Evolutionary conservation across 2,888 invertebrate genomes (phyloP).

Genomic region (Caenorhabditis wallacei): DNA sequence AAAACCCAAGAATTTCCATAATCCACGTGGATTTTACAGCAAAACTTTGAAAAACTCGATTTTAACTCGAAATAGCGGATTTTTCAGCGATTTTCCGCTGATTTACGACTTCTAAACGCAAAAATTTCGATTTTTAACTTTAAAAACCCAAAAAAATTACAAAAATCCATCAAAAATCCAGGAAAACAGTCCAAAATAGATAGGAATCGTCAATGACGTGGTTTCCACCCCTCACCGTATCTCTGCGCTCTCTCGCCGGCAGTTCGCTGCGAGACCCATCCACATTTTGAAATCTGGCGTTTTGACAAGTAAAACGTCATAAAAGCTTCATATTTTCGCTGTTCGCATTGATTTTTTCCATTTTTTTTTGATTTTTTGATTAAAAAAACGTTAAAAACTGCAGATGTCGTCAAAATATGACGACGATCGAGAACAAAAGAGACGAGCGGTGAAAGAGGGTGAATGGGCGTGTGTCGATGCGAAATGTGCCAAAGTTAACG

Average conservation of each 20-base stretch:
- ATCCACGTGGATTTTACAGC: too few species aligned
- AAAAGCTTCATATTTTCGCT: background rate
- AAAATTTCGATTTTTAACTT: background rate
- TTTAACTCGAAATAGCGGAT: background rate
- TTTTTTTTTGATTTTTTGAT: slow-evolving; percentile 16
- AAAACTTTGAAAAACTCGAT: background rate
- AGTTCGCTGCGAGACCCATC: slow-evolving; percentile 59
- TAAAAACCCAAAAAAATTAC: slow-evolving; percentile 8
- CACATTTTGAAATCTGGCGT: slow-evolving; percentile 51
- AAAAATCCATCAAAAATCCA: slow-evolving; percentile 19
- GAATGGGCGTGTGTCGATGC: slow-evolving; percentile 85
- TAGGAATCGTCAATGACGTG: slow-evolving; percentile 57
- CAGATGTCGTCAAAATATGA: slow-evolving; percentile 55
- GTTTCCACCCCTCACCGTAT: slow-evolving; percentile 39
- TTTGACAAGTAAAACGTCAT: slow-evolving; percentile 22
- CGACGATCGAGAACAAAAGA: slow-evolving; percentile 60
- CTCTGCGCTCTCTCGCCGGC: background rate
- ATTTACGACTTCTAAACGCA: background rate
- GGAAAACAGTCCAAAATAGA: slow-evolving; percentile 25
- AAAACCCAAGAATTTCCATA: too few species aligned
- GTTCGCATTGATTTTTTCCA: background rate
- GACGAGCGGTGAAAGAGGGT: slow-evolving; percentile 80
- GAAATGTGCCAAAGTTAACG: slow-evolving; percentile 83
- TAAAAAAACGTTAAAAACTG: background rate
- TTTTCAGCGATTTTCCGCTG: background rate